Percentiles rank a stretch among this genome's conserved stretches.
These are phyloP conservation scores for Ligdia adustata DNA, from an alignment of 2,888 invertebrate genomes.

Conservation along the genomic window DNA sequence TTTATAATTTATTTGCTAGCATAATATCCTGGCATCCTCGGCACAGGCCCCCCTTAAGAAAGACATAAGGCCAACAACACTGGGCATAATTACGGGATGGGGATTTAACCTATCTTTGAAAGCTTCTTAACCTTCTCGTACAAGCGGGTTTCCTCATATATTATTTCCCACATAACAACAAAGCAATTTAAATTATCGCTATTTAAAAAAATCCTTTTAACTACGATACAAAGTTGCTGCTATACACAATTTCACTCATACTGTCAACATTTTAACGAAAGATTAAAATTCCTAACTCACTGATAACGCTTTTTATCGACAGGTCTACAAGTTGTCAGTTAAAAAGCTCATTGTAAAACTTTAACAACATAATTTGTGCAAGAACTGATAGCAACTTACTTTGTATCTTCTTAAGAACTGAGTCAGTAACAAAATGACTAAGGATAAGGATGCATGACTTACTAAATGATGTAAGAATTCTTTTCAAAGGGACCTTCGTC, in stretches of 20 bases:
- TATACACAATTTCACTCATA: conserved; percentile 3
- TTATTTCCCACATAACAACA: too few species aligned
- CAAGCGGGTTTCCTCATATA: too few species aligned
- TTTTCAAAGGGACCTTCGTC: conserved; percentile 2
- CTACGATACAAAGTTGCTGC: conserved; percentile 3
- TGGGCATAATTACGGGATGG: too few species aligned
- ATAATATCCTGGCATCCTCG: too few species aligned
- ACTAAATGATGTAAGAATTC: conserved; percentile 4
- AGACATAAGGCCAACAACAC: too few species aligned
- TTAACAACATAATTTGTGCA: conserved; percentile 14
- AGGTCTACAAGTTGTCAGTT: neutral
- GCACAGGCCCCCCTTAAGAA: too few species aligned
- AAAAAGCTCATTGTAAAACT: conserved; percentile 15
- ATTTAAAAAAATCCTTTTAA: neutral
- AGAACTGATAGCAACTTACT: conserved; percentile 6
- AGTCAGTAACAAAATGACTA: conserved; percentile 17
- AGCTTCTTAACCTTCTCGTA: too few species aligned
- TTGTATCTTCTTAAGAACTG: neutral
- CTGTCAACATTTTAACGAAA: neutral
- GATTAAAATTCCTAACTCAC: too few species aligned
- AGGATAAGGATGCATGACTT: conserved; percentile 13
- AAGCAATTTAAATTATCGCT: neutral
- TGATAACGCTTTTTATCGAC: too few species aligned
- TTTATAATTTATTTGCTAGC: too few species aligned
- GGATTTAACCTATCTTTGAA: too few species aligned